Base-by-base conservation (phyloP, 2,797 vertebrate species). In the Heliangelus exortis region DNA sequence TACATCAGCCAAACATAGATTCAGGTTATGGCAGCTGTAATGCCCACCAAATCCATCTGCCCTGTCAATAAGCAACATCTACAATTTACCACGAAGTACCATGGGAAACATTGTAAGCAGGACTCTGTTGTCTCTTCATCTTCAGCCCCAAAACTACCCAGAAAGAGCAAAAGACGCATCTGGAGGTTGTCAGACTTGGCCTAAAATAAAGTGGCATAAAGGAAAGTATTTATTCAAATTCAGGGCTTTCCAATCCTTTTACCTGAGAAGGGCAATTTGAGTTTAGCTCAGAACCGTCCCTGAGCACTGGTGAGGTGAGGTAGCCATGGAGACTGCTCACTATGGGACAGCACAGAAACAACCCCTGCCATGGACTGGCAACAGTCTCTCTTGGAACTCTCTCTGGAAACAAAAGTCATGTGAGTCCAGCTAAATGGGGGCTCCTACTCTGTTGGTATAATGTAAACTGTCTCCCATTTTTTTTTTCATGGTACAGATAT, bases 381-480 rank as follows among this genome's bases (percentile, higher is more conserved):
- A 29, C 4, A 47, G 33, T 36, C 39, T 41, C 39, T 41, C 3
- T 4, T 4, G 28, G 8, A 28, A 10, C 45, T 71, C 3, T 68
- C 12, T 72, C 28, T 7, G 8, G 47, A 72, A 78, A 39, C 9
- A 78, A 7, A 34, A 62, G 8, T 69, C 25, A 33, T 73, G 59
- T 31, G 55, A 29, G 16, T 25, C 21, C 22, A 71, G 33, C 10
- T 67, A 62, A 48, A 45, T 4, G 17, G 8, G 7, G 4, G 2
- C 17, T 45, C 15, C 41, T 53, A 4, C 12, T 72, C 39, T 89
- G 41, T 47, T 68, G 14, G 13, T 25, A 58, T 29, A 28, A 50
- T 4, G 2, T 61, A 61, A 65, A 63, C 6, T 28, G 21, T 11
- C 1, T 1, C 19, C 3, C 3, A 17, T 0, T 4, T 51, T 55